Percentiles rank a stretch among this genome's conserved stretches.
phyloP scores from a whole-genome alignment of 2,797 vertebrate species.

The Knipowitschia caucasica region DNA sequence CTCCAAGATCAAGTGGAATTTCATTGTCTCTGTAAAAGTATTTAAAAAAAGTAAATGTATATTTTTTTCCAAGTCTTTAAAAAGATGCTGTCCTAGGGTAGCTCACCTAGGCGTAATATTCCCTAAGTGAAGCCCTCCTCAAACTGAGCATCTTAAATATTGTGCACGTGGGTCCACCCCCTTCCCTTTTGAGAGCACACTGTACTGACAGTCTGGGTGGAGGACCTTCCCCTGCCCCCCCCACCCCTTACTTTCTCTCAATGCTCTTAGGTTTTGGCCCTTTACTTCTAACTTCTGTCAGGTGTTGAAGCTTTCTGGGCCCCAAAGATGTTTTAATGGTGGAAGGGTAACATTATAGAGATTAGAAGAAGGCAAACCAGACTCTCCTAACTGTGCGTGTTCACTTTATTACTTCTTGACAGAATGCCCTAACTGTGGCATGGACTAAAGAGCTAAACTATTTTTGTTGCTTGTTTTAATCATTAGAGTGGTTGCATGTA shows the following conservation, averaged over 20 bases:
- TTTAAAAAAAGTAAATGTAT: not conserved
- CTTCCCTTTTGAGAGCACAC: conserved; percentile 46
- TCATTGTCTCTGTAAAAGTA: conserved; percentile 34
- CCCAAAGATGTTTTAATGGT: conserved; percentile 38
- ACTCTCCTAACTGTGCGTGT: conserved; percentile 18
- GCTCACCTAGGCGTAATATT: conserved; percentile 49
- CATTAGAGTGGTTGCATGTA: conserved; percentile 30
- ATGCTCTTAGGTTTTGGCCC: conserved; percentile 41
- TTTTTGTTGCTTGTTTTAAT: conserved; percentile 18
- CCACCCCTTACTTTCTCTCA: conserved; percentile 56
- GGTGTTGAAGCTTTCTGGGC: conserved; percentile 68
- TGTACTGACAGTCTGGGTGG: conserved; percentile 58
- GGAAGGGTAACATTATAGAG: conserved; percentile 18
- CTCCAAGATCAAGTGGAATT: conserved; percentile 32
- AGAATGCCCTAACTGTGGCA: not conserved
- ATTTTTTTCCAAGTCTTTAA: conserved; percentile 12
- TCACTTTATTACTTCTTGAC: not conserved
- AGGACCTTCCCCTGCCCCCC: conserved; percentile 48
- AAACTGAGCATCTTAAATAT: conserved; percentile 90
- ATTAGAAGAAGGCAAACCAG: conserved; percentile 25
- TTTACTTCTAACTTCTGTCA: conserved; percentile 69
- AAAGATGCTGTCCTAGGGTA: conserved; percentile 41
- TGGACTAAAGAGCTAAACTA: conserved; percentile 2
- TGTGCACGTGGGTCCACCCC: conserved; percentile 80
- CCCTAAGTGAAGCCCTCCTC: conserved; percentile 62